Evolutionary conservation across 2,888 invertebrate genomes (phyloP), one percentile per base, ranked within the genome.

Genomic region (Drosophila meridionalis): DNA sequence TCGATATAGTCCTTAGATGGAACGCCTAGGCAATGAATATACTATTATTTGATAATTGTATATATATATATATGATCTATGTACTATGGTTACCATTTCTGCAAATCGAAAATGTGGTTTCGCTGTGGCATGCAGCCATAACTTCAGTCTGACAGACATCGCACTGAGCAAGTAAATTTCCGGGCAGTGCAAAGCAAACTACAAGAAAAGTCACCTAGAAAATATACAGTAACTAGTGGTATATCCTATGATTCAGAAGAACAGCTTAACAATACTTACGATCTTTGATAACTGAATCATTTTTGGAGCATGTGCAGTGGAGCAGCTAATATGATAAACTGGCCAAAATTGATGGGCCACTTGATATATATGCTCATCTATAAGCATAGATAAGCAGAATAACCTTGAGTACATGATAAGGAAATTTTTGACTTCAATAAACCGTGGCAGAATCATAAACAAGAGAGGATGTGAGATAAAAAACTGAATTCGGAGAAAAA

Each of bases 31-130:
- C 8, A 63, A 40, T 42, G 8, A 9, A 0, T 45, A 28, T 43
- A n/a, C 11, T 42, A 36, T 57, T 6, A 36, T 6, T 14, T 26
- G 34, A 14, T 28, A 2, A 11, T 14, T 38, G 36, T 14, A 20
- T 30, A 40, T 7, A n/a, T 30, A n/a, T 14, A 14, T 14, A 14
- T 14, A 38, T 30, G 20, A 28, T 28, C 20, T 9, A 28, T 30
- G 12, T n/a, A 3, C 20, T 4, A 28, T 57, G 30, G 32, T 63
- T 26, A 78, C 78, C 70, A 55, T 78, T 47, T 8, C 71, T 26
- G 45, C 80, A 80, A n/a, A 80, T 65, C 12, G 80, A 80, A 50
- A 48, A 80, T 8, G 65, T 14, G 1, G 64, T 80, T 70, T 74
- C 68, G 60, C 36, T 72, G 42, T 80, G 74, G 28, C 80, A 80